Base-by-base conservation (phyloP, 1,140 invertebrate species). In the Tachypleus tridentatus region DNA sequence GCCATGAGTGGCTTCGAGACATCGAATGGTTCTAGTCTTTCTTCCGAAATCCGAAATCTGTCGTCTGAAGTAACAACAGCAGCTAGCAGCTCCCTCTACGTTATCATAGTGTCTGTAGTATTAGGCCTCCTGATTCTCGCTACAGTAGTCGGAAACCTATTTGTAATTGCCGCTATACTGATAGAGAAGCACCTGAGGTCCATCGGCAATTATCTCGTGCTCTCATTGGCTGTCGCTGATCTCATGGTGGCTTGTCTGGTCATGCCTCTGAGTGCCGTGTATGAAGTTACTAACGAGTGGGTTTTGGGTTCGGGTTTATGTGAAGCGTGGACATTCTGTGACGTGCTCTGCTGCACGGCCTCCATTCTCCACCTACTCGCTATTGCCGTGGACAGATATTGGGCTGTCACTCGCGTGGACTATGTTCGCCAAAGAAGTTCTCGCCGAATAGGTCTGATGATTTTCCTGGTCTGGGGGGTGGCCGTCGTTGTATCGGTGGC, bases 361-460 rank as follows among this genome's bases (percentile, higher is more conserved):
- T 93, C 89, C 50, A 97, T 97, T 72, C 80, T 95, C 4, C 92
- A 97, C 79, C 82, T 97, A 10, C 89, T 95, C 8, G 91, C 91
- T 64, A 95, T 97, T 67, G 91, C 93, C 56, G 78, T 94, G n/a
- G 93, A 96, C 79, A 86, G 93, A 86, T 97, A 94, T 77, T 94
- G 92, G 91, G 90, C 91, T 64, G 91, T 96, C 70, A 95, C 92
- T 57, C 86, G 93, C 76, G 87, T 96, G 64, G 91, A 93, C 81
- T 96, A 97, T 80, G 91, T 93, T 72, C 88, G 92, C 77, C 87
- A 87, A 57, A 81, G 92, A 71, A 93, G 88, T 72, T 84, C 88
- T 60, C 74, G 88, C 73, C 81, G 89, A 65, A 96, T 98, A 72
- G 86, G 91, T 67, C 82, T 85, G 49, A 92, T 98, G 89, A 92